Evolutionary conservation across 2,113 vertebrate species (phyloP), one percentile per base, ranked within the genome.

Genomic region (Salvelinus namaycush): DNA sequence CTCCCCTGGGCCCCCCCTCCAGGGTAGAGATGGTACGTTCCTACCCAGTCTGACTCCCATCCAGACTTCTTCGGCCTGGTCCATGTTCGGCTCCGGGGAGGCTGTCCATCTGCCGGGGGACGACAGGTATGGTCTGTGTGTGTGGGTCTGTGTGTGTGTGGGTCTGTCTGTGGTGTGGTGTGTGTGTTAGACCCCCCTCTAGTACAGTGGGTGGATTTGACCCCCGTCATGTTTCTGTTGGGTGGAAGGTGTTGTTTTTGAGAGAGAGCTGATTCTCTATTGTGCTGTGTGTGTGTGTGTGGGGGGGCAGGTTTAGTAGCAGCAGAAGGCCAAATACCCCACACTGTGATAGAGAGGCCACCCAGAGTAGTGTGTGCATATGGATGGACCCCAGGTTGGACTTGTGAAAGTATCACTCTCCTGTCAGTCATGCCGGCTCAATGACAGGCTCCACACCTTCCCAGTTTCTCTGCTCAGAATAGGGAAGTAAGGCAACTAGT

Each of bases 61-160:
- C 39, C 86, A 85, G 4, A 91, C 90, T 0, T 84, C 88, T 0
- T 85, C 91, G 9, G 87, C 88, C 22, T 92, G 88, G 44, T 94
- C 93, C 84, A 91, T 95, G 89, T 91, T 96, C 18, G 88, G 89
- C 60, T 90, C 92, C 74, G 91, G 89, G 3, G 86, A 84, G 34
- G 84, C 90, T 48, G 87, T 93, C 29, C 89, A 91, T 76, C 87
- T 94, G n/a, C 83, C 90, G 1, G 91, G 86, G 22, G 94, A 94
- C 0, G 86, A 91, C 57, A 94, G 95, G 94, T 94, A 85, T 74
- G 84, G 76, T 9, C 29, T 70, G 16, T 73, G 34, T 71, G 9
- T 31, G 4, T 59, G 54, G 49, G 27, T 71, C 16, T 73, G 49
- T 69, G 14, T 73, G 49, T 69, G 14, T 48, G 70, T 57, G 66